Base-by-base conservation (phyloP, 2,888 invertebrate genomes). In the Archaeoteleia sp. region DNA sequence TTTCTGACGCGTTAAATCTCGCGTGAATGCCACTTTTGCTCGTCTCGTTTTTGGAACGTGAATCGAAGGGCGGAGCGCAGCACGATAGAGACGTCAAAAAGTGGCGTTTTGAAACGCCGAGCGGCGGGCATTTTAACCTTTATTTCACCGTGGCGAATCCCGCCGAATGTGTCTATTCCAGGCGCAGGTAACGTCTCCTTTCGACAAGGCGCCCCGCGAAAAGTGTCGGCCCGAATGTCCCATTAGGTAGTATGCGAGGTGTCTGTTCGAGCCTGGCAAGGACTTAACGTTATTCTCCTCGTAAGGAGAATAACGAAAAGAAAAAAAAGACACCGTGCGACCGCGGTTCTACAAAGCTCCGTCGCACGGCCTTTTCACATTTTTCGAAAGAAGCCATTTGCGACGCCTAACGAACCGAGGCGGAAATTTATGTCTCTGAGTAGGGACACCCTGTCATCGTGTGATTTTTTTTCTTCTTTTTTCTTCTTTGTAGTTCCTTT, bases 1-100 rank as follows among this genome's bases (percentile, higher is more conserved):
- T 20, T 20, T 20, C 20, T 20, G 8, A 29, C 27, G 27, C 8
- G 7, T 8, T 2, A 8, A 20, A 20, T 20, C 20, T 20, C 20
- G 20, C 20, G 20, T 20, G 20, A 20, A 20, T 5, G 20, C 3
- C 20, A 20, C 27, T 34, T 34, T 34, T 34, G 34, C 34, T 10
- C 10, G 12, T 6, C 34, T 20, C 34, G 34, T 9, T 34, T 34
- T 34, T 10, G n/a, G 6, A 6, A 6, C 3, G 14, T 10, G 14
- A 34, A 10, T 10, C 34, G 6, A 6, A 6, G 34, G 34, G 6
- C 34, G 34, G 30, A 30, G 30, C 30, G 30, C 6, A 30, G n/a
- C 10, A 12, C 12, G 34, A 34, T 34, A 34, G 34, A 34, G 34
- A 34, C 14, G 34, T 34, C 34, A 34, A 34, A 34, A 10, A 4